phyloP scores from a whole-genome alignment of 1,140 invertebrate genomes.

The Aradophagus sp. region DNA sequence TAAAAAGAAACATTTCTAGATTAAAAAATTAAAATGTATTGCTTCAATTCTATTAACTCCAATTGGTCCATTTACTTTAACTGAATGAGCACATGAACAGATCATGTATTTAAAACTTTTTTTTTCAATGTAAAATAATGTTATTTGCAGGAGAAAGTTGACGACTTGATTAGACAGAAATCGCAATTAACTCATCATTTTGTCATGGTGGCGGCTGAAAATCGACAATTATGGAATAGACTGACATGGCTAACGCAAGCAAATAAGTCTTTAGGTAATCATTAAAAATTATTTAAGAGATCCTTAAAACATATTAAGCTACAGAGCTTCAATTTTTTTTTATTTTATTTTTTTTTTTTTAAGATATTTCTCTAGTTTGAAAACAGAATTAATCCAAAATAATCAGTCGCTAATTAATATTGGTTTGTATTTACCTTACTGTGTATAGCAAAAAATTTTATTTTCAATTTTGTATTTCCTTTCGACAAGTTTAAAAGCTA shows the following conservation, averaged over 20 bases:
- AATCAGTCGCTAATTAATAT: constrained; percentile 63
- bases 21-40: too few species aligned
- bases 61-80: too few species aligned
- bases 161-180: constrained; percentile 82
- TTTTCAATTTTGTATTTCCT: too few species aligned
- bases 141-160: constrained; percentile 76
- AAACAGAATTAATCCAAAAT: constrained; percentile 51
- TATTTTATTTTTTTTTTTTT: constrained; percentile 62
- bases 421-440: constrained; percentile 69
- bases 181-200: constrained; percentile 83
- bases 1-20: too few species aligned
- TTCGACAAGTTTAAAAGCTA: too few species aligned
- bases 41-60: too few species aligned
- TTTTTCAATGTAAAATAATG: not conserved
- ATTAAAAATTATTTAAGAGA: constrained; percentile 75
- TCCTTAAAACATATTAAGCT: constrained; percentile 69
- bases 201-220: constrained; percentile 86
- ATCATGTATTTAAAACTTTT: not conserved
- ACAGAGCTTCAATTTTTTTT: too few species aligned
- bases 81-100: too few species aligned
- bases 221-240: constrained; percentile 84
- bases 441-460: too few species aligned
- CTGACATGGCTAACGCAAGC: constrained; percentile 79
- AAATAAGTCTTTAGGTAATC: constrained; percentile 74
- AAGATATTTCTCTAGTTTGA: constrained; percentile 37